Percentiles rank a stretch among this genome's conserved stretches.
These are phyloP conservation scores for Ganaspis brasiliensis DNA, from an alignment of 2,888 invertebrate species.

Conservation along the genomic window DNA sequence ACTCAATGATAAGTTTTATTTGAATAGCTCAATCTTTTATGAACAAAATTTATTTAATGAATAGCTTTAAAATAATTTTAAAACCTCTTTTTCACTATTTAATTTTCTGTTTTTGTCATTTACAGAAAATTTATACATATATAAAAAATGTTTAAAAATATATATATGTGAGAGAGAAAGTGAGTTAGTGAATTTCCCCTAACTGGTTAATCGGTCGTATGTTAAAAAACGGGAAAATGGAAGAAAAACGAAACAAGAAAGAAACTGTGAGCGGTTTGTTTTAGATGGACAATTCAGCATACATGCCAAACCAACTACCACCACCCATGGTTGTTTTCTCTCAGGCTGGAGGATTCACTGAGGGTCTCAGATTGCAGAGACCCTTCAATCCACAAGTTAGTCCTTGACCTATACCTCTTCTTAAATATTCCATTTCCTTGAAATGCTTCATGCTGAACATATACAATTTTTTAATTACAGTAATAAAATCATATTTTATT, in stretches of 20 bases:
- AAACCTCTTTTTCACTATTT: no score
- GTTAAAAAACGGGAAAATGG: constrained; percentile 34
- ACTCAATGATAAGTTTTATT: no score
- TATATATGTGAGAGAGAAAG: no score
- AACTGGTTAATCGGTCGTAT: constrained; percentile 14
- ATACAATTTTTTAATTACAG: neutral
- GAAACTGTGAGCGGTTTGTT: constrained; percentile 71
- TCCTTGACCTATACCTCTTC: constrained; percentile 67
- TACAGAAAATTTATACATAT: no score
- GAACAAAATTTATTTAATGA: no score
- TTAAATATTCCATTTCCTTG: constrained; percentile 48
- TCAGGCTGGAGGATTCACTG: constrained; percentile 88
- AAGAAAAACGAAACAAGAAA: constrained; percentile 57
- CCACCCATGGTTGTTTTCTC: constrained; percentile 89
- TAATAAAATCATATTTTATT: neutral
- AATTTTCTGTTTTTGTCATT: no score
- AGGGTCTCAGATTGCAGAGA: constrained; percentile 88
- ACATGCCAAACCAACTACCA: constrained; percentile 87
- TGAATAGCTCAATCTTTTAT: no score
- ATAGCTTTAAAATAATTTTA: no score
- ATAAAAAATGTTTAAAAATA: no score
- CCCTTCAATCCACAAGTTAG: constrained; percentile 88
- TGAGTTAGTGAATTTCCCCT: neutral
- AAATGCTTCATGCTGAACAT: constrained; percentile 32
- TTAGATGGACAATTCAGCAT: constrained; percentile 89